These are phyloP conservation scores for Anarsia innoxiella DNA, from an alignment of 2,888 invertebrate species.

Conservation along the genomic window DNA sequence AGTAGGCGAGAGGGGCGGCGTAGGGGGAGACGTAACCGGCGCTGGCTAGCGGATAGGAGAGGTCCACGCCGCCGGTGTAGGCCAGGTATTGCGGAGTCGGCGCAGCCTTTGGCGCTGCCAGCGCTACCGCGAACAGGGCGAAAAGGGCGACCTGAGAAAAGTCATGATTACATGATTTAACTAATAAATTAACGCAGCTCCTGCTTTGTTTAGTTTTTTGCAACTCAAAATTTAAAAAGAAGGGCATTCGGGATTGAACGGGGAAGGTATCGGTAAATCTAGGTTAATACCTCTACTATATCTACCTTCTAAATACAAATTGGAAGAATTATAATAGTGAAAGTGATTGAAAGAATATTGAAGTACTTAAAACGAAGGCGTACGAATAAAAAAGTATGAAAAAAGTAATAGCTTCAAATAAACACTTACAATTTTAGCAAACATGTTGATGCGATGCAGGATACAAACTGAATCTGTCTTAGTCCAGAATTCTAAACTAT, in stretches of 20 bases:
- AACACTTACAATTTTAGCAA: slow-evolving; percentile 50
- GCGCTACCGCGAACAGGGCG: slow-evolving; percentile 65
- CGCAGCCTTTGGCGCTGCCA: slow-evolving; percentile 32
- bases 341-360: too few species aligned
- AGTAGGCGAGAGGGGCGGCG: slow-evolving; percentile 37
- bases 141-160: slow-evolving; percentile 57
- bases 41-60: slow-evolving; percentile 37
- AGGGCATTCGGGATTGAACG: too few species aligned
- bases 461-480: slow-evolving; percentile 34
- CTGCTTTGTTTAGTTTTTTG: background rate
- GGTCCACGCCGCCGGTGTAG: slow-evolving; percentile 46
- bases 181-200: too few species aligned
- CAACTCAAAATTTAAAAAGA: too few species aligned
- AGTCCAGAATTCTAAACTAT: slow-evolving; percentile 18
- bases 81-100: slow-evolving; percentile 36
- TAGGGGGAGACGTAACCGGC: slow-evolving; percentile 36
- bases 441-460: slow-evolving; percentile 47
- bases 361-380: too few species aligned
- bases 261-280: too few species aligned
- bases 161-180: too few species aligned
- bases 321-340: too few species aligned
- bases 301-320: too few species aligned
- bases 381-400: too few species aligned
- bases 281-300: too few species aligned
- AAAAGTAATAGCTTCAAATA: too few species aligned